Evolutionary conservation across 2,888 invertebrate species (phyloP).

Genomic region (Polydrusus pterygomalis): DNA sequence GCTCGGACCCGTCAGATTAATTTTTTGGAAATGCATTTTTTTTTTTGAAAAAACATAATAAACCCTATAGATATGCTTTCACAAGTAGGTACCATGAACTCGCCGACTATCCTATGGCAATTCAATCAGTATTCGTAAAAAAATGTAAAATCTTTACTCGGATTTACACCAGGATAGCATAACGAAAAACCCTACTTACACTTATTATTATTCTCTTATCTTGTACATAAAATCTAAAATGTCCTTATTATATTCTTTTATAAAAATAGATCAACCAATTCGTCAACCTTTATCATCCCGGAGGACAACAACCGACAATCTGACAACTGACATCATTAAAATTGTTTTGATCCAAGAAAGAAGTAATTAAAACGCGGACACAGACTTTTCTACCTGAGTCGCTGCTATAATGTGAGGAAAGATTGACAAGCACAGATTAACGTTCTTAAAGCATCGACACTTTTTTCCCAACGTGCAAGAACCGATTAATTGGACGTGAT

Average conservation of each 20-base stretch:
- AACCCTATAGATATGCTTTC: too few species aligned
- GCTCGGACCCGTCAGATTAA: too few species aligned
- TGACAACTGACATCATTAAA: slow-evolving; percentile 54
- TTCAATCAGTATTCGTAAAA: too few species aligned
- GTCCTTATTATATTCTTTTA: neutral
- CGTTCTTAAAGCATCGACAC: slow-evolving; percentile 62
- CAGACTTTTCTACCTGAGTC: slow-evolving; percentile 52
- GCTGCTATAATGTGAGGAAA: slow-evolving; percentile 59
- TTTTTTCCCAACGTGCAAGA: slow-evolving; percentile 60
- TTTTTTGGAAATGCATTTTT: too few species aligned
- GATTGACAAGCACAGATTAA: slow-evolving; percentile 61
- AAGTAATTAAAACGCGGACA: slow-evolving; percentile 51
- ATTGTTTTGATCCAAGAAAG: slow-evolving; percentile 50
- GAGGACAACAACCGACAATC: slow-evolving; percentile 33
- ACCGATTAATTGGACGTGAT: slow-evolving; percentile 64
- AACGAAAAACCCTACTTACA: too few species aligned
- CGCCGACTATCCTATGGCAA: too few species aligned
- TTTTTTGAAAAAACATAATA: too few species aligned
- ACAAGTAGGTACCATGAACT: too few species aligned
- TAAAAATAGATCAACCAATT: slow-evolving; percentile 11
- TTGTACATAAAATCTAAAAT: too few species aligned
- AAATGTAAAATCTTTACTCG: too few species aligned
- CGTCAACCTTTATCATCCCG: slow-evolving; percentile 19
- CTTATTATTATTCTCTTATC: too few species aligned
- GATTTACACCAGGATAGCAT: too few species aligned